These are phyloP conservation scores for Itoplectis maculator DNA, from an alignment of 2,888 invertebrate genomes.

Conservation along the genomic window DNA sequence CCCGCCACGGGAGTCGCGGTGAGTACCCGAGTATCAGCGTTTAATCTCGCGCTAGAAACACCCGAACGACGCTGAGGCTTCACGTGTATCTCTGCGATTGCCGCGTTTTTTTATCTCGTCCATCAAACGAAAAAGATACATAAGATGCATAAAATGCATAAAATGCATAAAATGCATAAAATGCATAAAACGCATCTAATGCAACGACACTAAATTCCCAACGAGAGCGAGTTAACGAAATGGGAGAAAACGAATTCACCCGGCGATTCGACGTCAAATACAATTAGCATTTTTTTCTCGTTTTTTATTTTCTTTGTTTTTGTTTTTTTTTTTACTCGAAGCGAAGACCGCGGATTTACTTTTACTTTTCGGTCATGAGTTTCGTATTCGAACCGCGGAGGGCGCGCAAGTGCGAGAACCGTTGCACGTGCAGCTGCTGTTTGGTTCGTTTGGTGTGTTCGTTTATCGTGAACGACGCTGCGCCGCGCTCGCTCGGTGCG, in stretches of 20 bases:
- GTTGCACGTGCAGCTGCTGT: conserved; percentile 64
- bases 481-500: no score
- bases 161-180: no score
- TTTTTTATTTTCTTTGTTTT: no score
- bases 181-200: no score
- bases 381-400: conserved; percentile 18
- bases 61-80: neutral
- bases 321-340: no score
- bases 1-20: conserved; percentile 1
- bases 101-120: conserved; percentile 18
- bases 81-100: neutral
- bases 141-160: no score
- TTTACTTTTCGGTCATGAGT: conserved; percentile 46
- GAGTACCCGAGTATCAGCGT: conserved; percentile 18
- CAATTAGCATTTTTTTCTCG: no score
- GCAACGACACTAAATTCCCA: no score
- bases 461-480: conserved; percentile 10
- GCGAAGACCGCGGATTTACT: conserved; percentile 1
- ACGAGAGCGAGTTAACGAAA: no score
- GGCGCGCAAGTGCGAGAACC: conserved; percentile 45
- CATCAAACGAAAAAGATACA: no score
- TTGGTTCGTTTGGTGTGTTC: conserved; percentile 12
- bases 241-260: neutral
- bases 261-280: neutral
- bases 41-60: conserved; percentile 45